A percentile compares a stretch with the other conserved stretches of the same genome.
phyloP scores from a whole-genome alignment of 2,888 invertebrate species.

The Bembecia ichneumoniformis region DNA sequence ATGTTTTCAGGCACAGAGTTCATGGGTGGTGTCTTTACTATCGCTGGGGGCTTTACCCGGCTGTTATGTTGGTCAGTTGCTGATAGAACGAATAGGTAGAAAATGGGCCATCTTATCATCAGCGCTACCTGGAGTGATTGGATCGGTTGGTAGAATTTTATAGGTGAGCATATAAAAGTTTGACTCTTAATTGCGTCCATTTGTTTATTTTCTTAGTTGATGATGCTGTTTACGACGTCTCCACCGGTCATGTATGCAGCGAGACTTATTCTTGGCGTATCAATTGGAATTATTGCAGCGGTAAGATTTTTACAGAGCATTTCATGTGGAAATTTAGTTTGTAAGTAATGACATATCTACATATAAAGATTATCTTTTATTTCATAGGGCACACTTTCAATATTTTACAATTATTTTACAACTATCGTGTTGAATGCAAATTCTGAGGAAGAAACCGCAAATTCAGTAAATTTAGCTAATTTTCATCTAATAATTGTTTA shows the following conservation, averaged over 20 bases:
- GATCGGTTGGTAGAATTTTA: conserved; percentile 57
- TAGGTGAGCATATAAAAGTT: not conserved
- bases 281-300: conserved; percentile 67
- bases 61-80: conserved; percentile 66
- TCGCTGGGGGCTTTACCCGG: conserved; percentile 72
- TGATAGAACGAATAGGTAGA: conserved; percentile 72
- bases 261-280: conserved; percentile 62
- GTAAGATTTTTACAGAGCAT: conserved; percentile 26
- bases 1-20: conserved; percentile 50
- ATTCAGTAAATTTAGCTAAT: no score
- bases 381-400: no score
- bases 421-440: no score
- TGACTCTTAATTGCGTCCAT: not conserved
- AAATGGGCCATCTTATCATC: conserved; percentile 64
- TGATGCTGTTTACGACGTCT: conserved; percentile 58
- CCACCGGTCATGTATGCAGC: conserved; percentile 64
- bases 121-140: conserved; percentile 63
- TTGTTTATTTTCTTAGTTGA: conserved; percentile 32
- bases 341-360: no score
- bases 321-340: no score
- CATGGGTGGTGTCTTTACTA: conserved; percentile 73
- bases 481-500: no score
- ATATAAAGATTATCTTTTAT: no score
- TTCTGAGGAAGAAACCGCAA: no score
- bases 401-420: no score